Base-by-base conservation (phyloP, 2,888 invertebrate genomes). In the Ypsolopha sequella region DNA sequence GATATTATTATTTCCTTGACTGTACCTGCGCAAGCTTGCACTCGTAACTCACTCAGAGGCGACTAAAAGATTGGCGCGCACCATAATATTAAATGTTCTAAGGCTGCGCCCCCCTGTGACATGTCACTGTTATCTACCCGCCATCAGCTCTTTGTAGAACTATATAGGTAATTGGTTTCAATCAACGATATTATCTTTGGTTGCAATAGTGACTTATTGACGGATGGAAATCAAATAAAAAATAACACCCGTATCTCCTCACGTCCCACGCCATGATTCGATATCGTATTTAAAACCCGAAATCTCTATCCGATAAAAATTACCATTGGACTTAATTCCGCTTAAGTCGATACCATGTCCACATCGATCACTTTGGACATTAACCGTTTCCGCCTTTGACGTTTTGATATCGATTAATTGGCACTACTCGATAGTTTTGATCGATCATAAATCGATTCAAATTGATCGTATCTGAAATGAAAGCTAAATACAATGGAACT, bases 351-450 rank as follows among this genome's bases (percentile, higher is more conserved):
- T 70, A 65, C 67, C 58, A 60, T 58, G 59, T 55, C 54, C 59
- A 56, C 68, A 76, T 78, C 74, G 64, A 79, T 79, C 76, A 79
- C 72, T 64, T 55, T 58, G 53, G 61, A 64, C 63, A 58, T 62
- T 62, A 51, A 66, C 64, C 62, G 63, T 65, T 65, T 55, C 70
- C 65, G 73, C 63, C 66, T 74, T 73, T 68, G 73, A 74, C 67
- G 64, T 66, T 65, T 63, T 56, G 62, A 63, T 72, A 69, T 68
- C 68, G 68, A 68, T 72, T 71, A 71, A 76, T 73, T 72, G 71
- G 67, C 61, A 60, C 54, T 35, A 53, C 48, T 49, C 51, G 47
- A 51, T 47, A 39, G 50, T 54, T 57, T 63, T 66, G 70, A 68
- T 63, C 64, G 64, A 62, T 66, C 65, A 63, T 68, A 66, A 72